Evolutionary conservation across 37 sponge, comb jelly and placozoan species (phyloP).

Genomic region (Chondrilla cf. caribensis): DNA sequence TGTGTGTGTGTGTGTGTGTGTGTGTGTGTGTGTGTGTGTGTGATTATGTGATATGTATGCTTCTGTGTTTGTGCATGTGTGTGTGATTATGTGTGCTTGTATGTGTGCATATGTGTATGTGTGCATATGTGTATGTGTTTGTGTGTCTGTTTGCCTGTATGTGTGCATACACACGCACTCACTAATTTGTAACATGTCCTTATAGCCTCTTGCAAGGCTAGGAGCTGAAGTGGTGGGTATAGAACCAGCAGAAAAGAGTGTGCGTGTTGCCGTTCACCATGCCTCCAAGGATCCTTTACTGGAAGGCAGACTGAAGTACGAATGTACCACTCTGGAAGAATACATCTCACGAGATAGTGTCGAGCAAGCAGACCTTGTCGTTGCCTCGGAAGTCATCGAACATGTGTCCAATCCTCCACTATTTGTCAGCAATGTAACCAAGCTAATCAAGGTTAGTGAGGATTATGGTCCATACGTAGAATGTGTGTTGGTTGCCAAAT

Average conservation of each 20-base stretch:
- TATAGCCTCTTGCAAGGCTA: constrained; percentile 53
- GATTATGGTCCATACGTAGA: not conserved
- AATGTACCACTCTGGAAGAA: constrained; percentile 44
- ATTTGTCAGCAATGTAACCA: constrained; percentile 23
- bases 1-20: not conserved
- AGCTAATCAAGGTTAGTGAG: constrained; percentile 40
- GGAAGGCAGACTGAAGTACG: constrained; percentile 18
- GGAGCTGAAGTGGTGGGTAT: constrained; percentile 57
- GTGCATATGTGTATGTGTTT: no score
- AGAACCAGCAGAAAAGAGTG: constrained; percentile 36
- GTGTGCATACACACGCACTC: not conserved
- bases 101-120: not conserved
- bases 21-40: not conserved
- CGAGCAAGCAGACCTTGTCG: constrained; percentile 37
- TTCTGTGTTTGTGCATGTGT: no score
- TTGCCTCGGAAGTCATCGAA: constrained; percentile 69
- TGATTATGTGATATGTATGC: not conserved
- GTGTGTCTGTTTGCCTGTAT: no score
- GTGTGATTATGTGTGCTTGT: no score
- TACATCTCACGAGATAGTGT: not conserved
- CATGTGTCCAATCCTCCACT: constrained; percentile 43
- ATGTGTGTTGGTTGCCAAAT: not conserved
- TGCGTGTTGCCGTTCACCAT: constrained; percentile 36
- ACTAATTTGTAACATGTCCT: not conserved
- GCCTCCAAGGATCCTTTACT: constrained; percentile 17